Percentiles rank a stretch among this genome's conserved stretches.
These are phyloP conservation scores for Spilarctia lutea DNA, from an alignment of 2,888 invertebrate genomes.

Conservation along the genomic window DNA sequence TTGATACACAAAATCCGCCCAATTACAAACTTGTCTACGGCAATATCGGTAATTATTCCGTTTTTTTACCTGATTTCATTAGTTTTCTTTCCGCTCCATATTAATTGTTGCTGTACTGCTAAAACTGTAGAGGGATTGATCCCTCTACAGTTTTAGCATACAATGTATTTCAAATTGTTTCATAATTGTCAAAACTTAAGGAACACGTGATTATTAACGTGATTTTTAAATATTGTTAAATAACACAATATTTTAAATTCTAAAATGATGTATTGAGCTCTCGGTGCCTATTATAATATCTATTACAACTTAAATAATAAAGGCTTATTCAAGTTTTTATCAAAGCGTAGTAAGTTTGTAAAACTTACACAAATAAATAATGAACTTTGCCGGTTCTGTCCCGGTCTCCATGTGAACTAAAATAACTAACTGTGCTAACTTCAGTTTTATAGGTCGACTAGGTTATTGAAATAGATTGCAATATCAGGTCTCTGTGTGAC, in stretches of 20 bases:
- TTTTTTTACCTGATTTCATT: constrained; percentile 47
- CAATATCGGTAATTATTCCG: constrained; percentile 52
- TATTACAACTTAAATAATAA: not conserved
- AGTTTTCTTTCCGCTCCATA: constrained; percentile 47
- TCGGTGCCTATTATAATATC: not conserved
- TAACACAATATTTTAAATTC: too few relatives aligned
- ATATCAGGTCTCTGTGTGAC: constrained; percentile 34
- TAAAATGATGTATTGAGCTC: too few relatives aligned
- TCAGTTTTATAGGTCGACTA: constrained; percentile 34
- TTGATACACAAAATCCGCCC: constrained; percentile 63
- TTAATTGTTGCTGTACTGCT: constrained; percentile 41
- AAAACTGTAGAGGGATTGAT: constrained; percentile 25
- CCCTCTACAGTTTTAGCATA: too few relatives aligned
- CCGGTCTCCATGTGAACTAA: not conserved
- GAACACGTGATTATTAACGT: too few relatives aligned
- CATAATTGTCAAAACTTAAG: not conserved
- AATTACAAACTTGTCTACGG: constrained; percentile 51
- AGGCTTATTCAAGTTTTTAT: not conserved
- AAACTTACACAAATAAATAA: constrained; percentile 12
- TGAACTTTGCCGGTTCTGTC: constrained; percentile 11
- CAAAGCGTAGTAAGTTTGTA: constrained; percentile 15
- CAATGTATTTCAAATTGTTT: not conserved
- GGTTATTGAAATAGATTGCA: constrained; percentile 39
- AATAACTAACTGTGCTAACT: constrained; percentile 31
- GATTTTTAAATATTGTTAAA: too few relatives aligned